phyloP scores from a whole-genome alignment of 2,888 invertebrate species.

The Azorinus chamasolen region DNA sequence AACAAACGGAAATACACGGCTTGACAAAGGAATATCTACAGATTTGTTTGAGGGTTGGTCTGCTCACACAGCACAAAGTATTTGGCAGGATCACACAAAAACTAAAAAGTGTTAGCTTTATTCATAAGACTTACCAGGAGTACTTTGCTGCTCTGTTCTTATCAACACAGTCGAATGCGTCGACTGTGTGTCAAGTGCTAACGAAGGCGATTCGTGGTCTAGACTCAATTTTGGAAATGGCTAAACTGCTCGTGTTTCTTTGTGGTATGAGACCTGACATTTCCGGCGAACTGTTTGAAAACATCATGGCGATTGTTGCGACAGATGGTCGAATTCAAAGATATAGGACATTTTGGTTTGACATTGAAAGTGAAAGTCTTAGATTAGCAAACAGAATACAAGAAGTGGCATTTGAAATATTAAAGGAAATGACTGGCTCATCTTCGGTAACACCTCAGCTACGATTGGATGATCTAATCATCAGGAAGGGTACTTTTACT shows the following conservation, averaged over 20 bases:
- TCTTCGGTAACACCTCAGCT: no score
- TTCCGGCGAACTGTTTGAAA: not conserved
- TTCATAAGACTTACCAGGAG: conserved; percentile 16
- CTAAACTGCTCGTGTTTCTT: not conserved
- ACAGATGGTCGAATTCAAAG: not conserved
- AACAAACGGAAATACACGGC: not conserved
- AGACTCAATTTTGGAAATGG: not conserved
- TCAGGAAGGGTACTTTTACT: no score
- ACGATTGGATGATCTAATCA: no score
- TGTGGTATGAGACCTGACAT: not conserved
- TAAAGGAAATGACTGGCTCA: no score
- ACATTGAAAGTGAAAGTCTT: no score
- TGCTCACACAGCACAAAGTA: conserved; percentile 6
- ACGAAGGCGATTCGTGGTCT: not conserved
- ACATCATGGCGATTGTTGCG: not conserved
- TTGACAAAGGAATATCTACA: not conserved
- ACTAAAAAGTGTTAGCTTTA: conserved; percentile 2
- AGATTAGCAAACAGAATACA: no score
- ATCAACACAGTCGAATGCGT: not conserved
- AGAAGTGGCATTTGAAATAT: no score
- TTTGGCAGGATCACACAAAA: not conserved
- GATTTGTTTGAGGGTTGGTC: not conserved
- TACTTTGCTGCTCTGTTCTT: conserved; percentile 2
- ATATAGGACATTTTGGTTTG: not conserved
- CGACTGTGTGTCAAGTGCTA: not conserved